Base-by-base conservation (phyloP, 2,797 vertebrate genomes). In the Lateolabrax maculatus region DNA sequence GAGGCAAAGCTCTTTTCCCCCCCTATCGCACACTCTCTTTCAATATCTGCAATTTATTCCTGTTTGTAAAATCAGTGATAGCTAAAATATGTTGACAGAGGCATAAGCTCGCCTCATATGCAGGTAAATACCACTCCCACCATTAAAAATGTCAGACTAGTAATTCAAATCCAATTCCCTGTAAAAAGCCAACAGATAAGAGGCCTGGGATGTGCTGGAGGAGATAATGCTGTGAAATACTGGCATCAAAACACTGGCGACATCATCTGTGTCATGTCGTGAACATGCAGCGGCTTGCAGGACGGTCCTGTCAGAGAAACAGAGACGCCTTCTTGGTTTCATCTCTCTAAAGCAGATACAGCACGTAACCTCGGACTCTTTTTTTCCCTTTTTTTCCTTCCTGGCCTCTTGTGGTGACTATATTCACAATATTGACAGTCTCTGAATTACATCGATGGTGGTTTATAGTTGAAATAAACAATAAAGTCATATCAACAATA, bases 201-300 rank as follows among this genome's bases (percentile, higher is more conserved):
- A 70, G 67, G 83, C 19, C 43, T 1, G 19, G 78, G 81, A 86
- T 81, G 87, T 64, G 70, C 75, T 2, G 69, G n/a, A 31, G 65
- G 82, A 87, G 88, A 94, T 90, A 90, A 83, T 9, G 39, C 52
- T 6, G 65, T 29, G 29, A 75, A 72, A 84, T 56, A 57, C 66
- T 74, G 80, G 81, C 87, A 89, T 90, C 36, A 79, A 88, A 86
- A 80, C 65, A 66, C 66, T 6, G 48, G 36, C 87, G 88, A 90
- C 84, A 84, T 90, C 86, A 88, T 73, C 58, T 10, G 75, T 16
- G 78, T 39, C 79, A 18, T 70, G 71, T 69, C 63, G 77, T 21
- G 61, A 84, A 76, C 82, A 71, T 48, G 79, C 70, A 58, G 64
- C 10, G 37, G 83, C 85, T 75, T n/a, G 83, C 61, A 67, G 83